Base-by-base conservation (phyloP, 1,140 invertebrate species). In the Micrasema longulum region DNA sequence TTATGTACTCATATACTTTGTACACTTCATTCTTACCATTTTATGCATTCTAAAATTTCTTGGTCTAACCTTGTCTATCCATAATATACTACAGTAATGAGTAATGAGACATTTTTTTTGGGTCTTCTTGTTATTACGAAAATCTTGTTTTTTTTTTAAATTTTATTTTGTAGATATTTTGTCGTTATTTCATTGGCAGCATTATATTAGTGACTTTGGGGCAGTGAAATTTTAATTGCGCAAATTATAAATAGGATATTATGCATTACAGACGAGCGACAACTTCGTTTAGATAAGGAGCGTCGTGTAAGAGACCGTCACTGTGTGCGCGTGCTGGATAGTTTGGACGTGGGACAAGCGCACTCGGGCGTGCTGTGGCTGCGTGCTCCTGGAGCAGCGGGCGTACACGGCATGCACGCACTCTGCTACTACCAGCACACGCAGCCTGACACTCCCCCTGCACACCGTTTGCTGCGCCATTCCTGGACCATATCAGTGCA, bases 391-490 rank as follows among this genome's bases (percentile, higher is more conserved):
- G 83, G 87, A 63, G 80, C 82, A 35, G 86, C 87, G 38, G 90
- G 90, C n/a, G 83, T 82, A 26, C 87, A 90, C 77, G 79, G 82
- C 22, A 78, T 92, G 41, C 86, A 91, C 79, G 80, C 91, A 68
- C 80, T 92, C 62, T 91, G 92, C 79, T 92, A 92, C 79, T 92
- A 92, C 79, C 89, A 92, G 80, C 89, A 88, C 77, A 78, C 78
- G 1, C 77, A 85, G 48, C 20, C 72, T 2, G 82, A 82, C 70
- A 79, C 78, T 73, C 70, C 81, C 71, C 80, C 84, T 18, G 85
- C 81, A 68, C 84, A 81, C 78, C 80, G 90, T 69, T 77, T 92
- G 18, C 84, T 89, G 31, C 85, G 89, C 9, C 90, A 92, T 72
- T 85, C 84, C 11, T 90, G 89, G 86, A 84, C 87, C 60, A 79